These are phyloP conservation scores for Cydia strobilella DNA, from an alignment of 1,140 invertebrate species.

Conservation along the genomic window DNA sequence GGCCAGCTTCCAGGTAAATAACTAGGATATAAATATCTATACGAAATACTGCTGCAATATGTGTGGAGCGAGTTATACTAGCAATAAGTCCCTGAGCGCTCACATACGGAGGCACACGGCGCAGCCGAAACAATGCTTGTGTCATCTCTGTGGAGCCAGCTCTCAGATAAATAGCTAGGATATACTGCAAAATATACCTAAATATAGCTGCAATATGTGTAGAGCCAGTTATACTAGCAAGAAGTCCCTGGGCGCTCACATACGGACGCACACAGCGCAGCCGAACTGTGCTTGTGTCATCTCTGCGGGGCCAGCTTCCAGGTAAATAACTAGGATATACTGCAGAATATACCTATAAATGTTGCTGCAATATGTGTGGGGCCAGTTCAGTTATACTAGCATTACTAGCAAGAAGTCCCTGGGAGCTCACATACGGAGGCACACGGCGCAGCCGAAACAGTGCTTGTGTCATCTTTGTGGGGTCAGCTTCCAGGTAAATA, in stretches of 20 bases:
- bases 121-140: conserved; percentile 36
- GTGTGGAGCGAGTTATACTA: no score
- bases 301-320: no score
- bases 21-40: background rate
- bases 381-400: no score
- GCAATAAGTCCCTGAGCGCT: no score
- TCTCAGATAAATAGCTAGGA: no score
- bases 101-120: background rate
- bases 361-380: conserved; percentile 41
- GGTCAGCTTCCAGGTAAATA: conserved; percentile 52
- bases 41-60: no score
- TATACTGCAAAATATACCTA: no score
- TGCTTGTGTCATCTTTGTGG: conserved; percentile 54
- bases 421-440: conserved; percentile 37
- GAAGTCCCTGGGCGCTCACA: conserved; percentile 40
- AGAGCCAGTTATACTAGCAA: conserved; percentile 42
- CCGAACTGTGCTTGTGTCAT: conserved; percentile 5
- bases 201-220: conserved; percentile 41
- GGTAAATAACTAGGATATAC: no score
- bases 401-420: no score
- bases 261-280: conserved; percentile 27
- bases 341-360: conserved; percentile 34
- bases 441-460: conserved; percentile 13
- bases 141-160: conserved; percentile 47
- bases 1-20: no score